phyloP scores from a whole-genome alignment of 1,140 invertebrate genomes.

The Drosophila repletoides region DNA sequence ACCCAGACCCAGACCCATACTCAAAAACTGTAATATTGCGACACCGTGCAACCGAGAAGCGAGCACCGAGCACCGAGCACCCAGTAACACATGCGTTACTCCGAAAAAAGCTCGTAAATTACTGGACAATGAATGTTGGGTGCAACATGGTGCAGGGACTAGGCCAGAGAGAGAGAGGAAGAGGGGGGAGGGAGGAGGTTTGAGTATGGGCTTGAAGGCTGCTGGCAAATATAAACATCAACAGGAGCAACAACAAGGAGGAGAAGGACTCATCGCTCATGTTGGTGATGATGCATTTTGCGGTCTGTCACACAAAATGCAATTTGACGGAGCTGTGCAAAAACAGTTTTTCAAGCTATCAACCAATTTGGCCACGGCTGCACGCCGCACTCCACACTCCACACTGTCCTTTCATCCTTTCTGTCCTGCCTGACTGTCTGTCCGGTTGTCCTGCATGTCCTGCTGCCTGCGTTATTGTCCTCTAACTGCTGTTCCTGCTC shows the following conservation, averaged over 20 bases:
- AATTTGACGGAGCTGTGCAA: constrained; percentile 81
- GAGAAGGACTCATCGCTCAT: constrained; percentile 80
- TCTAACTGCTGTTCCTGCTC: constrained; percentile 1
- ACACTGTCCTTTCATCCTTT: constrained; percentile 39
- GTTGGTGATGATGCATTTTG: constrained; percentile 82
- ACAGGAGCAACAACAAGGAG: constrained; percentile 37
- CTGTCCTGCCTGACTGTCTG: not conserved
- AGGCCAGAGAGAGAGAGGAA: not conserved
- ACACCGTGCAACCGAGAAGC: constrained; percentile 59
- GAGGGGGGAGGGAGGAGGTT: no score
- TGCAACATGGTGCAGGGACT: not conserved
- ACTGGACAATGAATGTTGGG: constrained; percentile 71
- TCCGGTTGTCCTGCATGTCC: not conserved
- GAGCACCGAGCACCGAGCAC: no score
- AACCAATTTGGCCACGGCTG: constrained; percentile 81
- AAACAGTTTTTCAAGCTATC: constrained; percentile 82
- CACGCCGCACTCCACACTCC: constrained; percentile 45
- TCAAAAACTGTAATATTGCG: constrained; percentile 37
- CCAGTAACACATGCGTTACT: constrained; percentile 69
- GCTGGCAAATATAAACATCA: constrained; percentile 81
- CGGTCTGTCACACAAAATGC: constrained; percentile 82
- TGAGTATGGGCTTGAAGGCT: no score
- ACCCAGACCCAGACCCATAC: constrained; percentile 28
- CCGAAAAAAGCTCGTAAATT: constrained; percentile 77
- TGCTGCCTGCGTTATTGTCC: constrained; percentile 15